Evolutionary conservation across 2,797 vertebrate genomes (phyloP), one percentile per base, ranked within the genome.

Genomic region (Parauchenoglanis punctatus): DNA sequence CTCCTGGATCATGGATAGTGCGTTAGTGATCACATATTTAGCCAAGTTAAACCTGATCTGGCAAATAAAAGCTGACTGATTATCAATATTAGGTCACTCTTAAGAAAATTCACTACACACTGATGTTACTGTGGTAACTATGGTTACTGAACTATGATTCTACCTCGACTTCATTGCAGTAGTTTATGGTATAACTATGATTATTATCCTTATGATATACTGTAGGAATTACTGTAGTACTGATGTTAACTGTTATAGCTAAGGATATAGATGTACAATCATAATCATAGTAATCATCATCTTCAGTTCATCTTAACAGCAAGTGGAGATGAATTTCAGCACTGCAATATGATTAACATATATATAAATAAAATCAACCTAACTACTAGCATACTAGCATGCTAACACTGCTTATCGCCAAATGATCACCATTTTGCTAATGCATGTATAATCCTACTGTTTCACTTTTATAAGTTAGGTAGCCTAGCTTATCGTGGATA

Each of bases 391-490:
- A 67, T 28, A 70, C 12, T 13, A 13, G 25, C 88, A 86, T 86
- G 86, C 85, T 89, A 89, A 85, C 89, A 88, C 85, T 80, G 80
- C 85, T 86, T 88, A 87, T 87, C 83, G 80, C 12, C 5, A 72
- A 4, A 72, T 72, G 18, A 46, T 11, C 70, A 44, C 4, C 70
- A 25, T 6, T 73, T 8, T 78, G n/a, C 28, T 49, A 13, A 8
- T 13, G n/a, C 6, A 28, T 54, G 25, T 54, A 73, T 73, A 73
- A 73, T 73, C 75, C 75, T 18, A 31, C 49, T 54, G n/a, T 76
- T 54, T 49, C 2, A 56, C 3, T 20, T 28, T 31, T 54, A 77
- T 31, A 15, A 18, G 13, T 76, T 52, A 54, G 18, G 1, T 31
- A 77, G n/a, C 7, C 7, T 20, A 31, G 49, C 49, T 78, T 78